phyloP scores from a whole-genome alignment of 2,888 invertebrate genomes.

The Xylocampa areola region DNA sequence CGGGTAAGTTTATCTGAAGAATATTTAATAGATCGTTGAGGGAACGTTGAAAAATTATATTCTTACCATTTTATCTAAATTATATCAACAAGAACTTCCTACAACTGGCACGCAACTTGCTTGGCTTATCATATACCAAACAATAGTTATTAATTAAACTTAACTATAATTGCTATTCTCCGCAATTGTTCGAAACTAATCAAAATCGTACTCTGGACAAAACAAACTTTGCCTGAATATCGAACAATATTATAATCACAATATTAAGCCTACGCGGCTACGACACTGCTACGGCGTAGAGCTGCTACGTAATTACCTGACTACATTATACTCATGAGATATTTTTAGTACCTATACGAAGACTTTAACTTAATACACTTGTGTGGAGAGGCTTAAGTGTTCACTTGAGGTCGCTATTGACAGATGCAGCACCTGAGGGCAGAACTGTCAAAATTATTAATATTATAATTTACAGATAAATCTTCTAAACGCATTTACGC shows the following conservation, averaged over 20 bases:
- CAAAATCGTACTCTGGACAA: constrained; percentile 17
- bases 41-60: too few species aligned
- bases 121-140: constrained; percentile 13
- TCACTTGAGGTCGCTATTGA: too few species aligned
- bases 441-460: too few species aligned
- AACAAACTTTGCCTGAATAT: constrained; percentile 13
- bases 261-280: constrained; percentile 28
- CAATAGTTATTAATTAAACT: constrained; percentile 34
- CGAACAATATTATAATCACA: constrained; percentile 15
- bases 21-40: neutral
- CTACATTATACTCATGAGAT: neutral
- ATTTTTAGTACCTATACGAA: too few species aligned
- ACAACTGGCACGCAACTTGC: constrained; percentile 1
- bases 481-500: too few species aligned
- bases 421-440: too few species aligned
- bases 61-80: too few species aligned
- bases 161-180: constrained; percentile 3
- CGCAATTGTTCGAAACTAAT: constrained; percentile 37
- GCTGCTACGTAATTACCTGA: constrained; percentile 29
- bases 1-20: constrained; percentile 63
- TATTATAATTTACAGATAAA: too few species aligned
- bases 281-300: constrained; percentile 46
- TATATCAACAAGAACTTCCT: neutral
- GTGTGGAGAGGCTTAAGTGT: too few species aligned
- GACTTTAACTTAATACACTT: too few species aligned